These are phyloP conservation scores for Notodonta ziczac DNA, from an alignment of 2,888 invertebrate genomes.

Conservation along the genomic window DNA sequence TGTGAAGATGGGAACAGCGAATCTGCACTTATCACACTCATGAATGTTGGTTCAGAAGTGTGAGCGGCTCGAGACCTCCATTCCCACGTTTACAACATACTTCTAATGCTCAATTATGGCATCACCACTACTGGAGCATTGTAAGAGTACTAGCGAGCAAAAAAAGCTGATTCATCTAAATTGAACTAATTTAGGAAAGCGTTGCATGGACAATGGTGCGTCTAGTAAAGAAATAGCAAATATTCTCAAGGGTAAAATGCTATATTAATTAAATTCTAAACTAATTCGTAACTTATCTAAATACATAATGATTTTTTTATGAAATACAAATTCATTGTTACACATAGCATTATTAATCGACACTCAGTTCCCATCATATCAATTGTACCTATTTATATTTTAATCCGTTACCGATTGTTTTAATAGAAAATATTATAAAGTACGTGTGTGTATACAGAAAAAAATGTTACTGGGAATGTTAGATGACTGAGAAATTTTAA, in stretches of 20 bases:
- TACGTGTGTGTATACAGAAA: not conserved
- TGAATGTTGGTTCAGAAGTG: slow-evolving; percentile 27
- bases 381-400: not conserved
- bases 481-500: slow-evolving; percentile 5
- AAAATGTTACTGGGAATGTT: not conserved
- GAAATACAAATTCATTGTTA: slow-evolving; percentile 21
- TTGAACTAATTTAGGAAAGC: slow-evolving; percentile 66
- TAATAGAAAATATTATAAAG: too few species aligned
- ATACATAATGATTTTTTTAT: slow-evolving; percentile 17
- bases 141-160: slow-evolving; percentile 60
- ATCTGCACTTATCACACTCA: slow-evolving; percentile 10
- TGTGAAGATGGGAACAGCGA: slow-evolving; percentile 55
- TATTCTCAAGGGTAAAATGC: slow-evolving; percentile 32
- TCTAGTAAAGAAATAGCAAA: slow-evolving; percentile 55
- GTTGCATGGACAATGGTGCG: slow-evolving; percentile 71
- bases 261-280: slow-evolving; percentile 24
- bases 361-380: slow-evolving; percentile 4
- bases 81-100: slow-evolving; percentile 61
- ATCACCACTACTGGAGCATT: slow-evolving; percentile 55
- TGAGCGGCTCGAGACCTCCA: slow-evolving; percentile 30
- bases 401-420: not conserved
- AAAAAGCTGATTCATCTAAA: slow-evolving; percentile 64
- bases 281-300: slow-evolving; percentile 23
- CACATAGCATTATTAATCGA: slow-evolving; percentile 15
- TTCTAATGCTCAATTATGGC: slow-evolving; percentile 76